Conservation (phyloP, 2,797 vertebrate genomes). For the Gouania willdenowi region DNA sequence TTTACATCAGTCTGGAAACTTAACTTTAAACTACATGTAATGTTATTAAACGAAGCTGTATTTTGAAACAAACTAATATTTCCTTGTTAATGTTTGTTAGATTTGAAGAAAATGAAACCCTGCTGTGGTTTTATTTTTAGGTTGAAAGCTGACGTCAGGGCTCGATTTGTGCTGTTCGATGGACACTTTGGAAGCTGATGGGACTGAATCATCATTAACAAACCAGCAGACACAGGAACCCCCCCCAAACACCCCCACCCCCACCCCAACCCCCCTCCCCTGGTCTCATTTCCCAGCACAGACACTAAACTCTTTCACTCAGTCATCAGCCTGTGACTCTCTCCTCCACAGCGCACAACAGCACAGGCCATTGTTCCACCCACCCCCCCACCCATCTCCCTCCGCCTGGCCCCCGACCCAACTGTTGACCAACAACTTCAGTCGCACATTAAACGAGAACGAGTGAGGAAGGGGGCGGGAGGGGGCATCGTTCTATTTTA, state of each 20-base stretch:
- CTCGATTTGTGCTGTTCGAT: conserved; percentile 29
- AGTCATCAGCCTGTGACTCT: conserved; percentile 60
- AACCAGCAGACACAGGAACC: conserved; percentile 62
- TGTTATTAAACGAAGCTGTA: too few relatives aligned
- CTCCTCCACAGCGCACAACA: conserved; percentile 57
- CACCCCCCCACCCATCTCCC: conserved; percentile 66
- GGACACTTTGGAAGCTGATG: conserved; percentile 66
- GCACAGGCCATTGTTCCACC: conserved; percentile 60
- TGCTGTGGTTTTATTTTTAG: too few relatives aligned
- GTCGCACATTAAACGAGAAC: conserved; percentile 56
- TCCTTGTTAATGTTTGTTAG: too few relatives aligned
- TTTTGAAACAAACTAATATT: too few relatives aligned
- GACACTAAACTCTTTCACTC: conserved; percentile 72
- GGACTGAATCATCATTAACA: conserved; percentile 71
- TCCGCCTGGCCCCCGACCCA: conserved; percentile 78
- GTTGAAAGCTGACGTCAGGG: too few relatives aligned
- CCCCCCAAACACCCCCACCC: background rate
- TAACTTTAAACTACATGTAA: too few relatives aligned
- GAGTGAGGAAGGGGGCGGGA: background rate
- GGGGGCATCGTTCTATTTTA: conserved; percentile 50
- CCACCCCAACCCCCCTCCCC: conserved; percentile 9
- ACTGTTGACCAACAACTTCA: conserved; percentile 74
- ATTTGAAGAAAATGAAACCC: too few relatives aligned
- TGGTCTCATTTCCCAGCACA: conserved; percentile 71
- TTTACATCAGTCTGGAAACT: too few relatives aligned